Conservation (phyloP, 2,888 invertebrate genomes). For the Mechanitis messenoides region DNA sequence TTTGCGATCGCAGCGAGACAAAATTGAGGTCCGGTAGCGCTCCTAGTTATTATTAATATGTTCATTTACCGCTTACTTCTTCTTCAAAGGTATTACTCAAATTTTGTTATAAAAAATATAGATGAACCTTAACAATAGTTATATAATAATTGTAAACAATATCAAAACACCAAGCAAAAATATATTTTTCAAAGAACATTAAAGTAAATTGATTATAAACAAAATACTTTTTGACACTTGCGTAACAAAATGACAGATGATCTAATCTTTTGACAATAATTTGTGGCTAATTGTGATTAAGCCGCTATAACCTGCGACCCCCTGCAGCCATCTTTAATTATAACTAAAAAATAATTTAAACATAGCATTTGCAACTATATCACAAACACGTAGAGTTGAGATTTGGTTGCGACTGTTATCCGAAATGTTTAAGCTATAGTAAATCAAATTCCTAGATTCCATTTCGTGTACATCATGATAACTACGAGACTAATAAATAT, state of each 20-base stretch:
- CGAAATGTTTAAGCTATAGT: neutral
- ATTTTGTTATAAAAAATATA: no score
- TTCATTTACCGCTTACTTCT: no score
- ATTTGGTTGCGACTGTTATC: neutral
- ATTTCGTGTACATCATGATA: no score
- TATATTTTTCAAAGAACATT: constrained; percentile 1
- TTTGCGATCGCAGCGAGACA: no score
- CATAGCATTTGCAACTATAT: neutral
- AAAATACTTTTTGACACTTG: neutral
- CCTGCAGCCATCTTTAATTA: neutral
- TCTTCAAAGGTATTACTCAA: no score
- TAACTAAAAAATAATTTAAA: neutral
- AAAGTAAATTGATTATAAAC: neutral
- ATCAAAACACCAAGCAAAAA: neutral
- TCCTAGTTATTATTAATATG: no score
- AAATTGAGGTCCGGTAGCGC: no score
- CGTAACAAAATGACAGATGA: neutral
- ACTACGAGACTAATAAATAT: no score
- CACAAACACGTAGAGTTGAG: neutral
- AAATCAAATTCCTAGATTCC: neutral
- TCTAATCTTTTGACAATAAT: constrained; percentile 5
- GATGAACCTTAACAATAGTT: neutral
- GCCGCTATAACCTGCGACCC: constrained; percentile 16
- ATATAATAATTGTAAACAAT: neutral
- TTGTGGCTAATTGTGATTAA: constrained; percentile 13